phyloP scores from a whole-genome alignment of 2,797 vertebrate genomes.

The Limnodromus scolopaceus region DNA sequence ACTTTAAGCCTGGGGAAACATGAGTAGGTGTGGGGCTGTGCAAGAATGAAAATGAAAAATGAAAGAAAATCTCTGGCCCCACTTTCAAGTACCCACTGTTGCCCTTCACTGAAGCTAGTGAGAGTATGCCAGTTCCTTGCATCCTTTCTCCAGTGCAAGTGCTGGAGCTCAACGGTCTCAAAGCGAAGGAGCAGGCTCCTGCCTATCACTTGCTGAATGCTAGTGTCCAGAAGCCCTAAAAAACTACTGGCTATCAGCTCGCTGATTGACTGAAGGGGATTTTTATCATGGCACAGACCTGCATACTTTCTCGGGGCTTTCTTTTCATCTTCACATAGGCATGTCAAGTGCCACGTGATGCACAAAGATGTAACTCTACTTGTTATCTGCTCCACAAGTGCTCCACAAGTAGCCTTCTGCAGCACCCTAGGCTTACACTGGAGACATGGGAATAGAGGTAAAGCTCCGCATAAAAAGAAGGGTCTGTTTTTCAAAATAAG shows the following conservation, averaged over 20 bases:
- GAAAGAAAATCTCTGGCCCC: background rate
- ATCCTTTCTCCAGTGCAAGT: background rate
- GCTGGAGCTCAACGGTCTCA: accelerated
- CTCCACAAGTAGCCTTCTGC: background rate
- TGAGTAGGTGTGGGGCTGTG: background rate
- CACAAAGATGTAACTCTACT: background rate
- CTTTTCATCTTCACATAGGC: background rate
- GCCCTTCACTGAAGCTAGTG: background rate
- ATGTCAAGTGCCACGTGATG: background rate
- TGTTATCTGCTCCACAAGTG: background rate
- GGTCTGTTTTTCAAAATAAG: background rate
- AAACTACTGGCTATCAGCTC: background rate
- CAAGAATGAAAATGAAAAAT: too few relatives aligned
- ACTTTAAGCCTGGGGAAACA: background rate
- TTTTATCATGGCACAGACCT: background rate
- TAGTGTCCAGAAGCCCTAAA: background rate
- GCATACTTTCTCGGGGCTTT: background rate
- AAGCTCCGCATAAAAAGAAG: background rate
- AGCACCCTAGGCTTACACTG: background rate
- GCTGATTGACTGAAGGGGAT: background rate
- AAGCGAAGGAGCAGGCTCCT: background rate
- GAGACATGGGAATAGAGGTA: background rate
- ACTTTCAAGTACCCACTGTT: accelerated
- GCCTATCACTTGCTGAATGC: background rate
- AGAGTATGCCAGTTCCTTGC: background rate